These are phyloP conservation scores for Ganaspis sp. DNA, from an alignment of 1,140 invertebrate species.

Conservation along the genomic window DNA sequence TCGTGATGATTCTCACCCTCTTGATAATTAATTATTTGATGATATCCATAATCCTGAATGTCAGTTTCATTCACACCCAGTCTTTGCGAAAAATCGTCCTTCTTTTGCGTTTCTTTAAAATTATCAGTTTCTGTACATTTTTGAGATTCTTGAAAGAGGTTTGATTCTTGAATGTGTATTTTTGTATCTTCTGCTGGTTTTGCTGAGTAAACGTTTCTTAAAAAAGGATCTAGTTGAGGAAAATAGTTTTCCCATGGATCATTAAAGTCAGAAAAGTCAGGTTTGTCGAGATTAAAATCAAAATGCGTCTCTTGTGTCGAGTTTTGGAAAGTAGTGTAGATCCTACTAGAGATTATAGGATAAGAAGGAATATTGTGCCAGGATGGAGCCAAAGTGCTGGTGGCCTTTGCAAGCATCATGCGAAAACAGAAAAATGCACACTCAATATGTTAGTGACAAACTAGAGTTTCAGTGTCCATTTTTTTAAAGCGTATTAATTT, in stretches of 20 bases:
- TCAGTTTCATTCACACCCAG: not conserved
- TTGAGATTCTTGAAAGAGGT: not conserved
- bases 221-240: constrained; percentile 45
- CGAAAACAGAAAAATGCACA: constrained; percentile 71
- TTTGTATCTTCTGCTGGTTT: constrained; percentile 11
- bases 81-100: not conserved
- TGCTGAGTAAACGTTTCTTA: not conserved
- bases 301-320: constrained; percentile 27
- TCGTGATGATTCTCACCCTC: constrained; percentile 36
- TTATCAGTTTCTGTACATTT: not conserved
- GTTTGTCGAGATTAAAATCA: constrained; percentile 34
- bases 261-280: constrained; percentile 75
- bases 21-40: constrained; percentile 4
- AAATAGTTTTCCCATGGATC: constrained; percentile 79
- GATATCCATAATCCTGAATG: not conserved
- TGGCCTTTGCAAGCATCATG: constrained; percentile 73
- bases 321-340: constrained; percentile 18
- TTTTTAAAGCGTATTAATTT: constrained; percentile 38
- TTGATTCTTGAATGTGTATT: constrained; percentile 31
- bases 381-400: constrained; percentile 72
- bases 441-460: constrained; percentile 68
- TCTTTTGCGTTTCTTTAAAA: not conserved
- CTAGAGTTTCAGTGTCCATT: constrained; percentile 63
- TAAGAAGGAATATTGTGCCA: constrained; percentile 65
- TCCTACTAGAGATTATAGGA: constrained; percentile 11